A percentile compares a stretch with the other conserved stretches of the same genome.
These are phyloP conservation scores for Hippocampus abdominalis DNA, from an alignment of 2,113 vertebrate genomes.

Conservation along the genomic window DNA sequence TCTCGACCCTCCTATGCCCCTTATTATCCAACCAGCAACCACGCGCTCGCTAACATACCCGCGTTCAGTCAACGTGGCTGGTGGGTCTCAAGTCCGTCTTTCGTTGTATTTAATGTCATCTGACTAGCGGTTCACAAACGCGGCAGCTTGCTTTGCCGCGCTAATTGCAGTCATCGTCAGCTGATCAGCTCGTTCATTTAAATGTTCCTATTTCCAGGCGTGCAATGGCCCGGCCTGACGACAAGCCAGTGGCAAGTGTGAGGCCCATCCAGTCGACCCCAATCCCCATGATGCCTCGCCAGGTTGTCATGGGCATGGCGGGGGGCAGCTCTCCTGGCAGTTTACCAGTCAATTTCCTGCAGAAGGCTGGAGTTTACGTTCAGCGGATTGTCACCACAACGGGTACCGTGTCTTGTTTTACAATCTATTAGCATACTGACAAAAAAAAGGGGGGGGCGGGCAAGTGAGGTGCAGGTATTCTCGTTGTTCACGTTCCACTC, in stretches of 20 bases:
- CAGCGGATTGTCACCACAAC: slow-evolving; percentile 97
- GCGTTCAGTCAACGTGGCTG: slow-evolving; percentile 96
- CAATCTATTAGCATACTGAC: neutral
- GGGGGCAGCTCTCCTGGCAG: slow-evolving; percentile 80
- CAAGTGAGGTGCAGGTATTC: too few species aligned
- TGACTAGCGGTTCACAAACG: neutral
- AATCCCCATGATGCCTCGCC: slow-evolving; percentile 98
- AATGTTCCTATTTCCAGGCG: slow-evolving; percentile 73
- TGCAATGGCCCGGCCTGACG: slow-evolving; percentile 81
- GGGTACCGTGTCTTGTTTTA: slow-evolving; percentile 62
- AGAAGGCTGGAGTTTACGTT: slow-evolving; percentile 92
- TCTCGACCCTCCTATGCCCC: slow-evolving; percentile 93
- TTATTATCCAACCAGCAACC: slow-evolving; percentile 92
- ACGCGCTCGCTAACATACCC: slow-evolving; percentile 87
- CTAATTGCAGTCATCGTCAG: neutral
- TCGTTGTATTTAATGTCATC: neutral
- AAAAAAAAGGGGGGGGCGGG: too few species aligned
- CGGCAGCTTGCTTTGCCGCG: neutral
- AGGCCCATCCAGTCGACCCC: slow-evolving; percentile 96
- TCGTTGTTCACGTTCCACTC: too few species aligned
- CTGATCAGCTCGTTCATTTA: slow-evolving; percentile 12
- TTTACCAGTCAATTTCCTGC: slow-evolving; percentile 93
- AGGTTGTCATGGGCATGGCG: slow-evolving; percentile 80
- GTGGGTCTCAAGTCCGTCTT: slow-evolving; percentile 63
- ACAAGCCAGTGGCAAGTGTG: slow-evolving; percentile 94